Conservation (phyloP, 1,140 invertebrate species). For the Triops longicaudatus region DNA sequence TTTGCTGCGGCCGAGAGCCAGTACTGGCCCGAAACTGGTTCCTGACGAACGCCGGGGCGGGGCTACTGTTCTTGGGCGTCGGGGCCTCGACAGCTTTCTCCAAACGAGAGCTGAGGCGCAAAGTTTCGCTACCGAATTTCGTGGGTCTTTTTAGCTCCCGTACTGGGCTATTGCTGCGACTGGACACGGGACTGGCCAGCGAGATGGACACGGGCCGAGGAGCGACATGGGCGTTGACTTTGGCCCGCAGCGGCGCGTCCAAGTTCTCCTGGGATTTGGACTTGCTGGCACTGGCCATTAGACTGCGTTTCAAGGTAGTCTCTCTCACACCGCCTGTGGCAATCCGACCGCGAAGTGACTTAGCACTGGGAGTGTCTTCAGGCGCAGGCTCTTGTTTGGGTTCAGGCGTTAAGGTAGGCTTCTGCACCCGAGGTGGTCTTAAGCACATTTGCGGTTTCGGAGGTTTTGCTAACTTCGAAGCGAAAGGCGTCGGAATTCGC, state of each 20-base stretch:
- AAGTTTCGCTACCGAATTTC: neutral
- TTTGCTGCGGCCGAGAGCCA: neutral
- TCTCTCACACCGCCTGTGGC: neutral
- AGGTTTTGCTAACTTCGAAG: neutral
- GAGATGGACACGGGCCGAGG: neutral
- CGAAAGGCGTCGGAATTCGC: neutral
- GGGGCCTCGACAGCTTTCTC: neutral
- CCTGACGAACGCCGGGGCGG: neutral
- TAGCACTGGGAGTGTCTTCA: neutral
- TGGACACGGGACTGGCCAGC: neutral
- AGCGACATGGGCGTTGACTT: neutral
- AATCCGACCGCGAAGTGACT: neutral
- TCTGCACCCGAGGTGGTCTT: neutral
- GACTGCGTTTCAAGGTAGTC: neutral
- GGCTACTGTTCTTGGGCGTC: neutral
- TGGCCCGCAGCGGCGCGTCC: neutral
- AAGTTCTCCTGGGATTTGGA: neutral
- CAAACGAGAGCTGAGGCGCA: neutral
- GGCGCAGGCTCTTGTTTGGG: neutral
- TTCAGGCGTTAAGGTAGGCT: neutral
- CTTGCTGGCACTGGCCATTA: neutral
- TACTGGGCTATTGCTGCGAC: neutral
- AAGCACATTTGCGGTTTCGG: neutral
- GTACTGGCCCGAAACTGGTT: neutral
- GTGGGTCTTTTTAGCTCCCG: neutral